These are phyloP conservation scores for Leucoma salicis DNA, from an alignment of 2,888 invertebrate genomes.

Conservation along the genomic window DNA sequence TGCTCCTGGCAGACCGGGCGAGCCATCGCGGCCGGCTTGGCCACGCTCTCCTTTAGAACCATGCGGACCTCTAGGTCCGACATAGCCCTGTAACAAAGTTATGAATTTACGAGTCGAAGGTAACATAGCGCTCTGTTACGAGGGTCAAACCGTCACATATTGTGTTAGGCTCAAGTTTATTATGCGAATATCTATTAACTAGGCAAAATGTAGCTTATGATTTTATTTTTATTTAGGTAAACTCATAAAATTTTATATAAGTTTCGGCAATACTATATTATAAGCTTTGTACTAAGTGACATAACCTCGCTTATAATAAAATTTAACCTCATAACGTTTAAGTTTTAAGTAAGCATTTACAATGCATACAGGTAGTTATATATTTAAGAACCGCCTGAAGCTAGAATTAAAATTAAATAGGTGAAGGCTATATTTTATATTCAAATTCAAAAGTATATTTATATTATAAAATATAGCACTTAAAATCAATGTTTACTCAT, in stretches of 20 bases:
- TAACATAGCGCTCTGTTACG: slow-evolving; percentile 66
- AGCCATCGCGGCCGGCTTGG: slow-evolving; percentile 85
- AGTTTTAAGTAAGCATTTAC: too few relatives aligned
- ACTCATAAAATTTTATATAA: slow-evolving; percentile 27
- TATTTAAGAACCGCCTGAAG: too few relatives aligned
- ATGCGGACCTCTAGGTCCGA: slow-evolving; percentile 80
- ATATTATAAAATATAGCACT: too few relatives aligned
- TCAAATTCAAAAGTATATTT: too few relatives aligned
- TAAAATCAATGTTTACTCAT: too few relatives aligned
- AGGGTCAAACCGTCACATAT: slow-evolving; percentile 72
- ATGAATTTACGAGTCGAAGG: slow-evolving; percentile 62
- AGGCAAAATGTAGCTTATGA: slow-evolving; percentile 45
- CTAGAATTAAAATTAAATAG: too few relatives aligned
- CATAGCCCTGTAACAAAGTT: slow-evolving; percentile 74
- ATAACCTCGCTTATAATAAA: too few relatives aligned
- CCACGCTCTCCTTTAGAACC: slow-evolving; percentile 87
- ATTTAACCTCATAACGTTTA: too few relatives aligned
- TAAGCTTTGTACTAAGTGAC: too few relatives aligned
- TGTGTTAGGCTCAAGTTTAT: slow-evolving; percentile 66
- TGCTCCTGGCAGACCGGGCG: slow-evolving; percentile 82
- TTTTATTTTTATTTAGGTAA: slow-evolving; percentile 55
- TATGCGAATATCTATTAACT: slow-evolving; percentile 60
- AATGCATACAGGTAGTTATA: too few relatives aligned
- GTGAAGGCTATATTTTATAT: too few relatives aligned
- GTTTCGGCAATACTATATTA: too few relatives aligned